Evolutionary conservation across 2,113 vertebrate species (phyloP).

Genomic region (Myanophis thanlyinensis): DNA sequence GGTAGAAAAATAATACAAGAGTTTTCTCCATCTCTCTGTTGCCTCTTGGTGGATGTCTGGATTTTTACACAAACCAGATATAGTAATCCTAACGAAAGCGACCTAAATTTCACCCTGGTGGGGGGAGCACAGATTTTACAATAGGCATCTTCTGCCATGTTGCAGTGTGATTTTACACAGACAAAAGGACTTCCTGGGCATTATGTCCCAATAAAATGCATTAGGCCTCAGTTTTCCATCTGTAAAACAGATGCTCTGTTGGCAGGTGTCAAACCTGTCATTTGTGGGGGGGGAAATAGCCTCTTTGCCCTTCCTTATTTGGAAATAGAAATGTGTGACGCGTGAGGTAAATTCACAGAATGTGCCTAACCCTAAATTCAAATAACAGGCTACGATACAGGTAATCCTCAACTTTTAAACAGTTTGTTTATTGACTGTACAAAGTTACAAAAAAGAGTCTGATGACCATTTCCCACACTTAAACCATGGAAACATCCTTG

Average conservation of each 20-base stretch:
- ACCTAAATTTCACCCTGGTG: neutral
- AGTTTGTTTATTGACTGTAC: no score
- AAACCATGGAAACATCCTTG: no score
- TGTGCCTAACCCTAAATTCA: neutral
- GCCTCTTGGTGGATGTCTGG: neutral
- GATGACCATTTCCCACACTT: no score
- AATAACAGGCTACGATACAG: neutral
- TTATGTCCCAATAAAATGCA: neutral
- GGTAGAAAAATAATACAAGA: neutral
- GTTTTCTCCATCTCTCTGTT: neutral
- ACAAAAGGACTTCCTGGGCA: neutral
- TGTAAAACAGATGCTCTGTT: neutral
- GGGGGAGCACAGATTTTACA: neutral
- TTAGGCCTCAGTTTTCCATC: neutral
- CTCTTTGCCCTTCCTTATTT: neutral
- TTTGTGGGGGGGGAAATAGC: neutral
- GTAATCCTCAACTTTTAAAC: no score
- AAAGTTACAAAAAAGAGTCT: no score
- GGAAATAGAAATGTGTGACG: neutral
- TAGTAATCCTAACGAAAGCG: neutral
- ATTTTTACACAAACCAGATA: neutral
- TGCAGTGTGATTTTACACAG: neutral
- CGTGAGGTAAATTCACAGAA: neutral
- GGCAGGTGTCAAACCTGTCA: neutral
- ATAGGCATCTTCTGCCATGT: neutral